Conservation (phyloP, 1,140 invertebrate species). For the Polypedilum vanderplanki region DNA sequence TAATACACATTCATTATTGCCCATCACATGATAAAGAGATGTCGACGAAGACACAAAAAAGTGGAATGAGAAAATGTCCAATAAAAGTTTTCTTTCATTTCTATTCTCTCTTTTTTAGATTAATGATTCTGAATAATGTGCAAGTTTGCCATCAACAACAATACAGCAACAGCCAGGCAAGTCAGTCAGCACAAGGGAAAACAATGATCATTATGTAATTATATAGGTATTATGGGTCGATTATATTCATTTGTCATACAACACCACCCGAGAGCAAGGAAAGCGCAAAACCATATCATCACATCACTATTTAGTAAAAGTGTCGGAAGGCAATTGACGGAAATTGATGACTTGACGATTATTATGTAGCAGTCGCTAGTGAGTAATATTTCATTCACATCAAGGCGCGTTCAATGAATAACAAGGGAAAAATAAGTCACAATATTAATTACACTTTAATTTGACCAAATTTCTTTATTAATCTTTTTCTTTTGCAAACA, state of each 20-base stretch:
- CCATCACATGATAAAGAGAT: not conserved
- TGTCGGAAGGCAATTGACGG: conserved; percentile 10
- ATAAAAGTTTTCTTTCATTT: not conserved
- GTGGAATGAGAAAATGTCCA: not conserved
- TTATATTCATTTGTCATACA: conserved; percentile 14
- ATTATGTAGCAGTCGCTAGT: not conserved
- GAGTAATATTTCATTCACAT: no score
- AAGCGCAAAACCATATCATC: not conserved
- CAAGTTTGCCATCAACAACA: not conserved
- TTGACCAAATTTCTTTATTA: no score
- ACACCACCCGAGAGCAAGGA: no score
- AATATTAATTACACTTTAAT: no score
- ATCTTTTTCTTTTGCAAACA: not conserved
- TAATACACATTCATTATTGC: conserved; percentile 12
- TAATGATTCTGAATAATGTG: conserved; percentile 12
- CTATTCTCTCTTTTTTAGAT: not conserved
- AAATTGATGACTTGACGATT: conserved; percentile 4
- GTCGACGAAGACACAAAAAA: not conserved
- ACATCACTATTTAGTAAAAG: conserved; percentile 8
- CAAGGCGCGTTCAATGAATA: no score
- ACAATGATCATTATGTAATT: conserved; percentile 19
- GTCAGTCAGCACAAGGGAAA: not conserved
- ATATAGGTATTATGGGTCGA: conserved; percentile 12
- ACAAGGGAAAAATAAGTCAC: no score
- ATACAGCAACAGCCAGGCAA: not conserved